These are phyloP conservation scores for Lochmaea crataegi DNA, from an alignment of 2,888 invertebrate genomes.

Conservation along the genomic window DNA sequence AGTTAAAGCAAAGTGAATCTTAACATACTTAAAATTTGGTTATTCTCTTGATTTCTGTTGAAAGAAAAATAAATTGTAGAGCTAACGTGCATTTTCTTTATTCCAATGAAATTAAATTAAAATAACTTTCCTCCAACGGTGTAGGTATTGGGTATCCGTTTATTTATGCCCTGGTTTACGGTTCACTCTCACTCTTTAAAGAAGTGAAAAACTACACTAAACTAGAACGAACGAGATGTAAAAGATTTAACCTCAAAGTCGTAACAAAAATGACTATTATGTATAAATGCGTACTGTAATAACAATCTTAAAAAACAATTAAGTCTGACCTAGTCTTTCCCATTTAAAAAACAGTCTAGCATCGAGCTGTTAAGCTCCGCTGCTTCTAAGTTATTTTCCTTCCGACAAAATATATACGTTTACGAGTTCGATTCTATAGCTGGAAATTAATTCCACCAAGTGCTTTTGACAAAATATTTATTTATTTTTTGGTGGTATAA, in stretches of 20 bases:
- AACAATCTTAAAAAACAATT: conserved; percentile 30
- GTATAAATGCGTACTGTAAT: conserved; percentile 25
- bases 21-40: too few relatives aligned
- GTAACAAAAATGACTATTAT: conserved; percentile 18
- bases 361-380: conserved; percentile 32
- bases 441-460: not conserved
- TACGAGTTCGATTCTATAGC: not conserved
- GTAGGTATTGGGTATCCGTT: not conserved
- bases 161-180: not conserved
- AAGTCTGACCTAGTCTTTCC: conserved; percentile 35
- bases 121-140: not conserved
- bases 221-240: not conserved
- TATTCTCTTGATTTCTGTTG: not conserved
- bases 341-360: conserved; percentile 36
- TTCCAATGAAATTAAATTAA: too few relatives aligned
- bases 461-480: not conserved
- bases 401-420: conserved; percentile 16
- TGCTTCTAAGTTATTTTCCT: conserved; percentile 37
- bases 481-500: not conserved
- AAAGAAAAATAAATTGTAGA: not conserved
- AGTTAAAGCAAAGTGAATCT: too few relatives aligned
- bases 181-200: not conserved
- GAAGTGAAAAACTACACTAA: not conserved
- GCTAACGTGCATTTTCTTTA: too few relatives aligned
- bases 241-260: conserved; percentile 21